Evolutionary conservation across 2,113 vertebrate genomes (phyloP), one percentile per base, ranked within the genome.

Genomic region (Hucho hucho): DNA sequence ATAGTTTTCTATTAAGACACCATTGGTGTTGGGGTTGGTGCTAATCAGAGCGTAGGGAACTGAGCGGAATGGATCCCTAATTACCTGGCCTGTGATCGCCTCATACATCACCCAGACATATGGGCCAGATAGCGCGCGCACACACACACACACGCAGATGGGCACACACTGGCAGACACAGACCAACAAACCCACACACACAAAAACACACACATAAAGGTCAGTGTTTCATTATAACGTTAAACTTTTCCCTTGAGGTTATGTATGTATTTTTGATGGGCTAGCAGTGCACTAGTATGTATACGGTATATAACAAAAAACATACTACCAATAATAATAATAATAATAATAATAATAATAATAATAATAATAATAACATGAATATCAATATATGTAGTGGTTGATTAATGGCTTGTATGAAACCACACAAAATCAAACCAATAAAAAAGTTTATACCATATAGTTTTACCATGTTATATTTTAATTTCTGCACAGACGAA

Each of bases 401-500:
- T 3, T 61, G n/a, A 61, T 2, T n/a, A 72, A 69, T 68, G n/a
- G 56, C 63, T 49, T 47, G 29, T 16, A 24, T 43, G 7, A 73
- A 46, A n/a, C 58, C 49, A 53, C 1, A 53, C 49, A 5, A 43
- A 53, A 20, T 22, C 46, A 53, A 16, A 37, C n/a, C 13, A 24
- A 12, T 25, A 47, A 47, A 64, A 64, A 24, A 73, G 6, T 24
- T 37, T 7, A 47, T 71, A 32, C 1, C 24, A 26, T 7, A 64
- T 70, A 70, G 77, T 96, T 93, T 96, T 94, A 96, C 92, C 95
- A 97, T 96, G 95, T 98, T 98, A 97, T 97, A 96, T 92, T 96
- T 99, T 99, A 97, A 98, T 98, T 98, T 95, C 88, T 96, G 95
- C 95, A 96, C 95, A 97, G 96, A 98, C 97, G 96, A 99, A 99